Evolutionary conservation across 2,888 invertebrate genomes (phyloP), one percentile per base, ranked within the genome.

Genomic region (Herminia tarsipennalis): DNA sequence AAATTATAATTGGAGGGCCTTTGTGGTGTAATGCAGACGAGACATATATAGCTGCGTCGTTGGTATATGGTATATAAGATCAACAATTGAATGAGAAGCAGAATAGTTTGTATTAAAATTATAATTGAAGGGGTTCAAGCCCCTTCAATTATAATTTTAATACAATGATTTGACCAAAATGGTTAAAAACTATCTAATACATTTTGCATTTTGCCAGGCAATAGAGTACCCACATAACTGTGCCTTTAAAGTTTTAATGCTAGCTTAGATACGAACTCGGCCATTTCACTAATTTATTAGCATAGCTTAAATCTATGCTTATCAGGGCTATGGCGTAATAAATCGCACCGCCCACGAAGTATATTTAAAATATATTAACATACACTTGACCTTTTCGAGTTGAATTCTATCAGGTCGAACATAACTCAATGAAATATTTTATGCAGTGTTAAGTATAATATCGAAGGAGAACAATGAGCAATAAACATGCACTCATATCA

Each of bases 401-500:
- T 70, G 66, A 69, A 70, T 76, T 73, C 73, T 76, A 82, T 77
- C 76, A 82, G 72, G 66, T 61, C 71, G 71, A 46, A 56, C 56
- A 59, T 77, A 73, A 74, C 75, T 78, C 79, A 81, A 74, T 80
- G 78, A 81, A 81, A 77, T 73, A 73, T 79, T 82, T 76, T 81
- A 87, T 82, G 74, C 77, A 70, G 75, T 79, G 81, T 76, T 81
- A 79, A 82, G 76, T 78, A 78, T 81, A 82, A 81, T 76, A 82
- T 78, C 66, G 64, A 47, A 47, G 40, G 76, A 76, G 83, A 88
- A 90, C 88, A 89, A 90, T 90, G 78, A 76, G 81, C 81, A 72
- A 88, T 90, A 89, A 89, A 89, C 78, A 84, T 75, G 73, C 73
- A 68, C 68, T 74, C 77, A 79, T 82, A 88, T 86, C 83, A 84